These are phyloP conservation scores for Sclerodermus sp. DNA, from an alignment of 2,888 invertebrate genomes.

Conservation along the genomic window DNA sequence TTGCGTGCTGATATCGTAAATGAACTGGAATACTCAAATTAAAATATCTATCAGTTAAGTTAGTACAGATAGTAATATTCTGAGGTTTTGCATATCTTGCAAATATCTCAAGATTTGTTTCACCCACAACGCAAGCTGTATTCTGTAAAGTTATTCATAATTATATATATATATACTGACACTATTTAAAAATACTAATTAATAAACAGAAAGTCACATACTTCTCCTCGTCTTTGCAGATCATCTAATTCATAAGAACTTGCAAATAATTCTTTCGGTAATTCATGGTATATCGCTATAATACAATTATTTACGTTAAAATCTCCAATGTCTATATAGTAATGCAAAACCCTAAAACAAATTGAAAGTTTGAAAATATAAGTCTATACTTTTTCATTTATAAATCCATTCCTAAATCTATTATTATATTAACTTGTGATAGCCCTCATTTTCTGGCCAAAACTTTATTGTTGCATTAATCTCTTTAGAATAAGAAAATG, in stretches of 20 bases:
- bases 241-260: conserved; percentile 52
- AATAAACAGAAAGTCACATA: conserved; percentile 21
- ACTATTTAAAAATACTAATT: background rate
- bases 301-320: conserved; percentile 36
- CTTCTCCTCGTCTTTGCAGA: conserved; percentile 39
- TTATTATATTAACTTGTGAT: too few relatives aligned
- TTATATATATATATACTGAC: background rate
- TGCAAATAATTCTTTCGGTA: conserved; percentile 48
- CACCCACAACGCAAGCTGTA: conserved; percentile 43
- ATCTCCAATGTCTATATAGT: conserved; percentile 32
- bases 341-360: conserved; percentile 36
- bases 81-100: conserved; percentile 44
- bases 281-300: conserved; percentile 35
- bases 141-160: conserved; percentile 25
- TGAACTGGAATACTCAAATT: conserved; percentile 43
- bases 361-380: too few relatives aligned
- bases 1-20: conserved; percentile 47
- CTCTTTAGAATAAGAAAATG: too few relatives aligned
- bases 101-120: conserved; percentile 49
- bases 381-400: too few relatives aligned
- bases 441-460: too few relatives aligned
- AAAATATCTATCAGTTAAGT: conserved; percentile 17
- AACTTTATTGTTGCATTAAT: too few relatives aligned
- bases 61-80: conserved; percentile 40
- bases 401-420: too few relatives aligned